Evolutionary conservation across 2,888 invertebrate genomes (phyloP).

Genomic region (Dicycla oo): DNA sequence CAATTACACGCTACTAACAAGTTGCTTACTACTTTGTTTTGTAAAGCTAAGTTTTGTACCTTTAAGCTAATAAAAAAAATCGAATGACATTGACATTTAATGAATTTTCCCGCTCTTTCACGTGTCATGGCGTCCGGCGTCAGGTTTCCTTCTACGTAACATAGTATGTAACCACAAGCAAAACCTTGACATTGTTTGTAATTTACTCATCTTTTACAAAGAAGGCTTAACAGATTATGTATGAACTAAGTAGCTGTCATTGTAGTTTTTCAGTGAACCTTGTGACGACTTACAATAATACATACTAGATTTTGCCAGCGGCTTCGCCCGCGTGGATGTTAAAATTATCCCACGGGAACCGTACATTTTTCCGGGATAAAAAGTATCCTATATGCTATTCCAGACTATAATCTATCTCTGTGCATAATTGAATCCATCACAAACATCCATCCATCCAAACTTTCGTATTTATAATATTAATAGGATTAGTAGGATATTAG

Average conservation of each 20-base stretch:
- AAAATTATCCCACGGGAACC: no score
- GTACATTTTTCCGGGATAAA: no score
- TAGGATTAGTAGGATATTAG: no score
- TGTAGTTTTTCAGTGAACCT: constrained; percentile 29
- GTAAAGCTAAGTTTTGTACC: not conserved
- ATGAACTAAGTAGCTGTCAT: not conserved
- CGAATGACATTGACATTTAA: constrained; percentile 25
- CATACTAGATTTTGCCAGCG: no score
- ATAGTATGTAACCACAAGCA: constrained; percentile 33
- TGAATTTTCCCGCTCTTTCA: constrained; percentile 41
- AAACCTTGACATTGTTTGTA: constrained; percentile 31
- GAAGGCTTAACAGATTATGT: constrained; percentile 4
- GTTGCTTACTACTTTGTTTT: constrained; percentile 9
- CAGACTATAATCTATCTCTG: no score
- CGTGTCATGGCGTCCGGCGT: constrained; percentile 37
- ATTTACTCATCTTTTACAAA: constrained; percentile 27
- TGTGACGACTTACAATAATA: constrained; percentile 2
- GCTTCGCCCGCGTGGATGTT: no score
- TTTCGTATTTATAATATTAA: no score
- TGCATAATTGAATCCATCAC: no score
- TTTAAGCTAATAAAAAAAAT: constrained; percentile 8
- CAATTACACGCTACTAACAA: not conserved
- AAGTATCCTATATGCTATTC: no score
- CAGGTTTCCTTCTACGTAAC: constrained; percentile 31
- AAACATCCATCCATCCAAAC: no score